Evolutionary conservation across 2,113 vertebrate genomes (phyloP), one percentile per base, ranked within the genome.

Genomic region (Junco hyemalis): DNA sequence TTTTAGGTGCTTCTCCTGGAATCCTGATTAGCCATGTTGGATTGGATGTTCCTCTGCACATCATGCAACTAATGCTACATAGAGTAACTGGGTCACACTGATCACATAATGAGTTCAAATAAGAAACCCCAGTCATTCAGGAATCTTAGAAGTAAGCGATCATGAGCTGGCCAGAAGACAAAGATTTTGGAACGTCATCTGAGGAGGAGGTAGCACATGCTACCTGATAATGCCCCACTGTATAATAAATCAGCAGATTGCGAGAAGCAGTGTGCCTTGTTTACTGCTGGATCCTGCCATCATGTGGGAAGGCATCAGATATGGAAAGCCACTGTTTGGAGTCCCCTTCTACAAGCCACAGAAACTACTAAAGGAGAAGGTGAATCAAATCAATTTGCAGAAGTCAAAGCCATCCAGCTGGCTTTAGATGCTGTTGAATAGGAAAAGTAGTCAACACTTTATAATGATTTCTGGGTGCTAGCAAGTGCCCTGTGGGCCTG

Each of bases 211-310:
- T 44, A 23, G 40, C 36, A 65, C 8, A 26, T 36, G 44, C 6
- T 36, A 36, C 36, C 36, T 65, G 33, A 38, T 29, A 57, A 51
- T 40, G 28, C 15, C 8, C 10, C 18, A 6, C 7, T n/a, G 14
- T 28, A 38, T 45, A 59, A 29, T n/a, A 16, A 59, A 36, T 59
- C 26, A 45, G 23, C 15, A n/a, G 45, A 66, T 51, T n/a, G 28
- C 0, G 0, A 60, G 8, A 45, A 59, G 26, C 2, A 45, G 21
- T 51, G 10, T 24, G 12, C 23, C 26, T 51, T 29, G 28, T 66
- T 51, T 73, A 21, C 19, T 45, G 33, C 29, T 66, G 36, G 51
- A 51, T 45, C 28, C 51, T 38, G 28, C 36, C 45, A 45, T 51
- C 28, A 8, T 24, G 4, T 29, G 51, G 19, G 36, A 81, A 88